Conservation (phyloP, 2,113 vertebrate species). For the Plotosus lineatus region DNA sequence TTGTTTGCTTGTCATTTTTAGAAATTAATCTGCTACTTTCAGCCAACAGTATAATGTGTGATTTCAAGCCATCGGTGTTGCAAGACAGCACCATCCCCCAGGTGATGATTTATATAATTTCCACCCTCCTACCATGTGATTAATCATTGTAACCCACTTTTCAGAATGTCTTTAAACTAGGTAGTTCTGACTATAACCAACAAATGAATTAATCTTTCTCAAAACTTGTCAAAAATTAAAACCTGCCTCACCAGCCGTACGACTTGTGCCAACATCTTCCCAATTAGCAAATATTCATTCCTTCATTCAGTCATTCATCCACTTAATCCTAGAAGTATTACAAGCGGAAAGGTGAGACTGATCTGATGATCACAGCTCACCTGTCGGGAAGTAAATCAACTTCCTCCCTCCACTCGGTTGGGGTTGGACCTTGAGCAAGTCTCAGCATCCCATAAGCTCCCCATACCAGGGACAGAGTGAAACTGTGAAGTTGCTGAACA, state of each 20-base stretch:
- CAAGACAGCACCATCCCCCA: not conserved
- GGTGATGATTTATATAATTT: slow-evolving; percentile 13
- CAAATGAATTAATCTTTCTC: not conserved
- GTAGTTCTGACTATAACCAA: not conserved
- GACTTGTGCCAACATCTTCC: not conserved
- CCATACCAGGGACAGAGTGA: too few relatives aligned
- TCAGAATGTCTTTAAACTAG: not conserved
- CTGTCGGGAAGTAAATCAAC: too few relatives aligned
- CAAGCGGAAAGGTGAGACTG: too few relatives aligned
- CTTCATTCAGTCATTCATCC: too few relatives aligned
- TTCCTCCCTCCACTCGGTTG: too few relatives aligned
- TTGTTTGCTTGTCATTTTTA: not conserved
- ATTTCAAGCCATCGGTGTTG: slow-evolving; percentile 4
- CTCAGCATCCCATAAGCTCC: too few relatives aligned
- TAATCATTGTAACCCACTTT: slow-evolving; percentile 1
- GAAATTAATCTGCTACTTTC: not conserved
- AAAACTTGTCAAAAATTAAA: not conserved
- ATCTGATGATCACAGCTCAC: too few relatives aligned
- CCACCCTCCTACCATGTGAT: not conserved
- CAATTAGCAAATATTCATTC: not conserved
- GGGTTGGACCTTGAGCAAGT: too few relatives aligned
- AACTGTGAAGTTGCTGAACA: too few relatives aligned
- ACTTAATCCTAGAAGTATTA: too few relatives aligned
- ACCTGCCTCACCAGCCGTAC: not conserved
- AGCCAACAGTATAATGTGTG: slow-evolving; percentile 12